Base-by-base conservation (phyloP, 2,113 vertebrate species). In the Rhadina sibilatrix region DNA sequence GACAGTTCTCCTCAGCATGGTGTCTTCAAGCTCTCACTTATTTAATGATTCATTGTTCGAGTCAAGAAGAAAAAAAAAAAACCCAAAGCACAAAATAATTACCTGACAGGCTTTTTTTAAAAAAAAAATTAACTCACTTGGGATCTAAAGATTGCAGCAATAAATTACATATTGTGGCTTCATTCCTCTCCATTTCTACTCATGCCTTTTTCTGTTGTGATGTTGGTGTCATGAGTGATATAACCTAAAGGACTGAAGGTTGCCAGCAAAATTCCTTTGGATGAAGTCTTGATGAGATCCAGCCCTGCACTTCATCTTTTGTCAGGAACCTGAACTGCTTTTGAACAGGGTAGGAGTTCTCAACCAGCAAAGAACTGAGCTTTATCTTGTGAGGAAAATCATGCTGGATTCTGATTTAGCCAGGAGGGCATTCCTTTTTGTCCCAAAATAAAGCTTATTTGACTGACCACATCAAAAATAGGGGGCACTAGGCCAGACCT, bases 31-130 rank as follows among this genome's bases (percentile, higher is more conserved):
- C 42, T 90, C 86, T 93, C 69, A 66, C 86, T 94, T 94, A 93
- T 30, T 92, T 93, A 96, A 93, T 90, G 95, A 96, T 96, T 93
- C 94, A 92, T 93, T 88, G 72, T 95, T 90, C 71, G 33, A 94
- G 89, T 92, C 94, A 94, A 59, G 86, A 83, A 83, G 50, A 46
- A 71, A 83, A 50, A 46, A 71, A 31, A 71, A 60, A 40, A 59
- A 50, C 6, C 1, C 18, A 33, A 83, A 84, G 18, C 24, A 64
- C 40, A 85, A 88, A 92, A 95, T 94, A 90, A 97, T 95, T 86
- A 80, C 68, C 71, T 71, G 6, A 72, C 50, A 77, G 76, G 40
- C 13, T 42, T 90, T 90, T 90, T 90, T 47, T 60, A n/a, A n/a
- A n/a, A n/a, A n/a, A n/a, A n/a, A 95, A 96, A 94, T 88, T 90